These are phyloP conservation scores for Drosophila kohkoa DNA, from an alignment of 1,140 invertebrate genomes.

Conservation along the genomic window DNA sequence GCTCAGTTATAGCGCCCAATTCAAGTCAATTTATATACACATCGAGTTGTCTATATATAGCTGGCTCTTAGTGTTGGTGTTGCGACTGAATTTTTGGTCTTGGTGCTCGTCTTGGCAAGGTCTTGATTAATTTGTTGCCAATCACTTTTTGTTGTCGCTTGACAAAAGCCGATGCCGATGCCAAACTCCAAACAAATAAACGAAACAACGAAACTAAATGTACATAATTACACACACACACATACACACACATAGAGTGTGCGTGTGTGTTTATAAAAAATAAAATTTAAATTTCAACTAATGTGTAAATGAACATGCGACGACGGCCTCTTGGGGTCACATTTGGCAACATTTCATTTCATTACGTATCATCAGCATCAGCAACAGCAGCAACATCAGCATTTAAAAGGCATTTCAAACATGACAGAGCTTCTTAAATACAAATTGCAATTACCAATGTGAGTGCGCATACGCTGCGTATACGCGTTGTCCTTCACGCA, in stretches of 20 bases:
- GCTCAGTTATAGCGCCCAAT: conserved; percentile 21
- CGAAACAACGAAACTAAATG: conserved; percentile 48
- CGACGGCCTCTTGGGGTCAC: conserved; percentile 76
- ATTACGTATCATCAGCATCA: conserved; percentile 64
- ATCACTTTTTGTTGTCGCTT: conserved; percentile 77
- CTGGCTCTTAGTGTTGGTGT: conserved; percentile 23
- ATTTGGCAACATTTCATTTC: conserved; percentile 78
- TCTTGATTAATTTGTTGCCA: conserved; percentile 84
- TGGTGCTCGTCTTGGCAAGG: conserved; percentile 62
- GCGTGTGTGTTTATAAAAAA: conserved; percentile 16
- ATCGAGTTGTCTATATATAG: neutral
- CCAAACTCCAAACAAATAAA: conserved; percentile 50
- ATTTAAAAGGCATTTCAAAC: conserved; percentile 76
- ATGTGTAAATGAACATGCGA: conserved; percentile 79
- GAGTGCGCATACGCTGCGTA: conserved; percentile 2
- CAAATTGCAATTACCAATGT: conserved; percentile 41
- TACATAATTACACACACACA: conserved; percentile 48
- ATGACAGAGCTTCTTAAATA: conserved; percentile 56
- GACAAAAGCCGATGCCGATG: conserved; percentile 65
- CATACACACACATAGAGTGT: neutral
- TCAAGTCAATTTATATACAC: conserved; percentile 1
- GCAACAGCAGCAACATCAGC: conserved; percentile 71
- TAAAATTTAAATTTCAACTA: conserved; percentile 78
- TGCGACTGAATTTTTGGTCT: conserved; percentile 36
- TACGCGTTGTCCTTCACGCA: conserved; percentile 75